phyloP scores from a whole-genome alignment of 2,797 vertebrate species.

The Gallinago nigripennis region DNA sequence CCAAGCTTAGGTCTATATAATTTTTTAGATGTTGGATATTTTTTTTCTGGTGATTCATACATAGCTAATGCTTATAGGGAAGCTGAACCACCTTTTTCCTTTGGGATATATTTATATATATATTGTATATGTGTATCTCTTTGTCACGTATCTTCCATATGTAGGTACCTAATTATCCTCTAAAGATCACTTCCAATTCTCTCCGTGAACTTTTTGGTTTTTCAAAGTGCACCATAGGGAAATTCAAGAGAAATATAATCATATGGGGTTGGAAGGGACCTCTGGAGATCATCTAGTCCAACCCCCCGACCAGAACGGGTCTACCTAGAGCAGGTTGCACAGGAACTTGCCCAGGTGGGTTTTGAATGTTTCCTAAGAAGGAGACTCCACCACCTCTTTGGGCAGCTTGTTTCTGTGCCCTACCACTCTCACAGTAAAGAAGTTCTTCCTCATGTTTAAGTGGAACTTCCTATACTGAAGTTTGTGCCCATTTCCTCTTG shows the following conservation, averaged over 20 bases:
- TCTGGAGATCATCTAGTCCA: no score
- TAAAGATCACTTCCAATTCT: background rate
- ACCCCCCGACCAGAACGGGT: no score
- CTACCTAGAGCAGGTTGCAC: no score
- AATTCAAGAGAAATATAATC: background rate
- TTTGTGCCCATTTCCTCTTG: no score
- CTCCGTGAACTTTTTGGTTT: background rate
- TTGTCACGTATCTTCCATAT: background rate
- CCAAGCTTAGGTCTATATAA: fast-evolving
- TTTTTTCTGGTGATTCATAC: background rate
- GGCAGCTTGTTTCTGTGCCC: no score
- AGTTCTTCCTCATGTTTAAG: no score
- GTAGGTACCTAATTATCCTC: background rate
- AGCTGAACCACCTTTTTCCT: background rate
- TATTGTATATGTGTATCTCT: background rate
- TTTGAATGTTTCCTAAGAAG: no score
- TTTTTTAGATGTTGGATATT: background rate
- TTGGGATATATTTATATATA: background rate
- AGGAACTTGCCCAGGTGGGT: no score
- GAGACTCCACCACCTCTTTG: no score
- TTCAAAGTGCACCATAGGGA: background rate
- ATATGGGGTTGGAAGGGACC: no score
- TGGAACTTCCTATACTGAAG: no score
- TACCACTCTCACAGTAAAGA: no score
- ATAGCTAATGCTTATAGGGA: background rate